phyloP scores from a whole-genome alignment of 2,113 vertebrate species.

The Crotalus horridus region DNA sequence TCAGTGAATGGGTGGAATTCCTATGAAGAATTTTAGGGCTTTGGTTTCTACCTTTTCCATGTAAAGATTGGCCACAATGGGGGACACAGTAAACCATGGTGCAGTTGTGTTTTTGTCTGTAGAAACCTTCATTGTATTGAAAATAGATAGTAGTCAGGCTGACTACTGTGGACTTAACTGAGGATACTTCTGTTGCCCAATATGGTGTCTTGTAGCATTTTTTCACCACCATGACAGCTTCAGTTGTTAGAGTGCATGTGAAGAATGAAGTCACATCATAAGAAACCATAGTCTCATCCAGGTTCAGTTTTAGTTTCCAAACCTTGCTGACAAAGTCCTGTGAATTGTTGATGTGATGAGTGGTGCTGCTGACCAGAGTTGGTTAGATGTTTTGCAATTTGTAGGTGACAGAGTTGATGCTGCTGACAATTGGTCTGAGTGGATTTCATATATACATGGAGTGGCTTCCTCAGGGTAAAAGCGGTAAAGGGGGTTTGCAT shows the following conservation, averaged over 20 bases:
- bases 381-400: background rate
- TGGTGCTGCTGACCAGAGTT: background rate
- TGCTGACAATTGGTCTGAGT: background rate
- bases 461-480: background rate
- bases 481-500: background rate
- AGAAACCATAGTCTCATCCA: background rate
- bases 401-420: too few relatives aligned
- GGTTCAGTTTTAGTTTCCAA: background rate
- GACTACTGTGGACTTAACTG: background rate
- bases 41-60: too few relatives aligned
- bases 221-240: background rate
- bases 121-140: background rate
- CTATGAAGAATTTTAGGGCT: too few relatives aligned
- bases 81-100: too few relatives aligned
- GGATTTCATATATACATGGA: background rate
- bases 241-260: background rate
- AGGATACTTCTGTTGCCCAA: background rate
- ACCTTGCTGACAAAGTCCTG: background rate
- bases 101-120: too few relatives aligned
- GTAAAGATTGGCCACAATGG: too few relatives aligned
- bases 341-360: background rate
- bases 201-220: background rate
- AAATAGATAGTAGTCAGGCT: background rate
- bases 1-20: too few relatives aligned
- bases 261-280: background rate